Conservation (phyloP, 1,140 invertebrate species). For the Sycophaga agraensis region DNA sequence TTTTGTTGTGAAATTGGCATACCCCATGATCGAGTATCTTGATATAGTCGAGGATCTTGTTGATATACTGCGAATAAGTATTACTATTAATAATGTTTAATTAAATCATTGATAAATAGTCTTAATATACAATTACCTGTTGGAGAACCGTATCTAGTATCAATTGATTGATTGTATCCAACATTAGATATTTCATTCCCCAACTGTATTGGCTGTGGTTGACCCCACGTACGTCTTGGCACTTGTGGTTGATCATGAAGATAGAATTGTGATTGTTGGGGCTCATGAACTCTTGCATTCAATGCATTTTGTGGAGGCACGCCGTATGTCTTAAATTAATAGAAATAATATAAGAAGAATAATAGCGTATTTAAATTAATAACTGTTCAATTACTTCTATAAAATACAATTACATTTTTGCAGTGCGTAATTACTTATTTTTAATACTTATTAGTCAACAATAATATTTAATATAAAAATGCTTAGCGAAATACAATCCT, state of each 20-base stretch:
- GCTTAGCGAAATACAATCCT: background rate
- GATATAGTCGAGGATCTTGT: slow-evolving; percentile 52
- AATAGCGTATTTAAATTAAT: background rate
- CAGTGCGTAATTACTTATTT: too few species aligned
- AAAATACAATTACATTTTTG: background rate
- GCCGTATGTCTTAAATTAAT: slow-evolving; percentile 40
- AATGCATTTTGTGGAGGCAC: slow-evolving; percentile 49
- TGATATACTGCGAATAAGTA: slow-evolving; percentile 42
- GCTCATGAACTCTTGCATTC: slow-evolving; percentile 54
- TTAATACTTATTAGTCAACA: too few species aligned
- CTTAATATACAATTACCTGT: slow-evolving; percentile 27
- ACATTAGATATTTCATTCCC: slow-evolving; percentile 53
- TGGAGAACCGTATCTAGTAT: slow-evolving; percentile 45
- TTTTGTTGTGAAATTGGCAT: slow-evolving; percentile 48
- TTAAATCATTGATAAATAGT: too few species aligned
- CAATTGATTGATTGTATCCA: slow-evolving; percentile 49
- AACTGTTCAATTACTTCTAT: background rate
- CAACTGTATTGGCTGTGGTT: slow-evolving; percentile 61
- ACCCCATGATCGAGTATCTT: slow-evolving; percentile 53
- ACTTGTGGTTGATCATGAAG: slow-evolving; percentile 67
- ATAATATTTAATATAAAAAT: too few species aligned
- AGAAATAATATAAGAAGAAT: background rate
- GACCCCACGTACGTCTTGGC: slow-evolving; percentile 72
- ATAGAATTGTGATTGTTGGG: slow-evolving; percentile 67
- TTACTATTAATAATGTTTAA: background rate